Base-by-base conservation (phyloP, 53 echinoderm and acorn worm genomes). In the Holothuria leucospilota region DNA sequence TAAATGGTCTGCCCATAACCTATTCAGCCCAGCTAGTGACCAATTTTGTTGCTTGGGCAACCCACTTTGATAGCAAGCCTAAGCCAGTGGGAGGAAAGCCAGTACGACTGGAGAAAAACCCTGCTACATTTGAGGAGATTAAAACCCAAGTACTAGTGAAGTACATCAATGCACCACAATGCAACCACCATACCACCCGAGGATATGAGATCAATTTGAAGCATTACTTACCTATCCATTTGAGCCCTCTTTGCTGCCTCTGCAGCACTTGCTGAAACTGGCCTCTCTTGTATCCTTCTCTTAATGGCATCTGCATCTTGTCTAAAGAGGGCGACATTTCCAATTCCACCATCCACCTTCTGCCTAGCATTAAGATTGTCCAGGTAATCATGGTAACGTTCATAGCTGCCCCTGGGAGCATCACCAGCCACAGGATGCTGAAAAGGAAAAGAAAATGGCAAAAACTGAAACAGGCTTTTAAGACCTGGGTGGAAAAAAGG, bases 211-310 rank as follows among this genome's bases (percentile, higher is more conserved):
- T 18, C 4, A 56, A 56, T 18, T 56, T 5, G 16, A 18, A 56
- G 8, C 13, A 72, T 39, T 62, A 23, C 49, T 64, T 53, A 96
- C 96, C 93, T 93, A 60, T 87, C 91, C 39, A 86, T 56, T 64
- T 90, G 85, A 2, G 86, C 97, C 53, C 95, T 87, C 80, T 68
- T 91, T 6, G 96, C 96, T 34, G 96, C 96, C 30, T 93, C 91
- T 21, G 97, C 97, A 18, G 97, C 97, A 69, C 95, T 97, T 8
- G 97, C 97, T 29, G 97, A 97, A 42, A 93, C 95, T 1, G 98
- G 98, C 27, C 98, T 85, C 69, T 98, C 89, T 69, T 85, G 88
- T 71, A 95, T 93, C 89, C 88, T 86, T 42, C 92, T 91, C 61
- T 62, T 69, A 24, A 94, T 68, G 21, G 84, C 86, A 24, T 67